Evolutionary conservation across 2,113 vertebrate genomes (phyloP).

Genomic region (Lynx canadensis): DNA sequence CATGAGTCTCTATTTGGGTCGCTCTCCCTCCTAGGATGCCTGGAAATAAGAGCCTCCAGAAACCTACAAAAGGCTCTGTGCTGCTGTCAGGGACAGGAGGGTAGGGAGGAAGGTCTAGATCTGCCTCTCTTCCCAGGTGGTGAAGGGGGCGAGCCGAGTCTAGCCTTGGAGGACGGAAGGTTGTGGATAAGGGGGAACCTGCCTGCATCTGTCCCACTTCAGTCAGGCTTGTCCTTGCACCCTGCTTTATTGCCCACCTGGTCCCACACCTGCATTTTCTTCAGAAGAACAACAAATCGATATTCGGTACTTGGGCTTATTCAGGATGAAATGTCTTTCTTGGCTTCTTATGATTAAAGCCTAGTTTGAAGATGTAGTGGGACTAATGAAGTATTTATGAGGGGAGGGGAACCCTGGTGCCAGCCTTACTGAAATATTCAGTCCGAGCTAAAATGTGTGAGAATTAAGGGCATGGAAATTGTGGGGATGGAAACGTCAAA

Average conservation of each 20-base stretch:
- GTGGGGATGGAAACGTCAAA: accelerated
- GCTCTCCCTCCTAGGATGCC: neutral
- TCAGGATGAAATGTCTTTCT: conserved; percentile 40
- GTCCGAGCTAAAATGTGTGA: neutral
- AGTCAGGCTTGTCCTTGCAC: no score
- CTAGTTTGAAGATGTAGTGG: neutral
- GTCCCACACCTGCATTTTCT: neutral
- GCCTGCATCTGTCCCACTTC: neutral
- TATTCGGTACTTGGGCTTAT: neutral
- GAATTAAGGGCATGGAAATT: neutral
- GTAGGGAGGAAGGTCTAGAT: accelerated
- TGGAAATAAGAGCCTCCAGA: neutral
- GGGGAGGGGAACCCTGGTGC: neutral
- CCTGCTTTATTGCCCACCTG: neutral
- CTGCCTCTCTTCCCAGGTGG: neutral
- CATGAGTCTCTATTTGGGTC: neutral
- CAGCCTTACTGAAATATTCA: neutral
- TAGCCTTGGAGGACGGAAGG: neutral
- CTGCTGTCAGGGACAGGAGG: neutral
- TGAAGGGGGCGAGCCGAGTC: no score
- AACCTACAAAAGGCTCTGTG: neutral
- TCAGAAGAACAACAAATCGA: neutral
- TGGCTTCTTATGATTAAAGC: conserved; percentile 9
- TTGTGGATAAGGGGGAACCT: neutral
- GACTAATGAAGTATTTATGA: conserved; percentile 31